phyloP scores from a whole-genome alignment of 2,888 invertebrate species.

The Acleris emargana region DNA sequence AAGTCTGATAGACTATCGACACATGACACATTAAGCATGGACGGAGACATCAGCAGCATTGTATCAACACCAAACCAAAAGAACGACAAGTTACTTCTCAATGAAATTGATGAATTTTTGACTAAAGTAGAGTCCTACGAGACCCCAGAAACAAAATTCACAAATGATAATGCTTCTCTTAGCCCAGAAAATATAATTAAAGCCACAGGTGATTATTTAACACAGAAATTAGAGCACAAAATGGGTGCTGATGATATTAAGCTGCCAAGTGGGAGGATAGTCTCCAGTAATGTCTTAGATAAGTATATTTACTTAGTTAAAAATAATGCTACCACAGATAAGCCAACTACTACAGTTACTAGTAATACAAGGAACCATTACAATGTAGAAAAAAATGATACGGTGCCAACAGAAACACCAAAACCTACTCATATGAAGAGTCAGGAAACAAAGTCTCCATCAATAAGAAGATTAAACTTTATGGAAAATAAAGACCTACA shows the following conservation, averaged over 20 bases:
- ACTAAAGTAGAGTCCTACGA: conserved; percentile 76
- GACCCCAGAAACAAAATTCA: conserved; percentile 63
- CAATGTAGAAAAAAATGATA: conserved; percentile 41
- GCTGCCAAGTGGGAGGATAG: conserved; percentile 66
- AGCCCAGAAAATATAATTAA: conserved; percentile 70
- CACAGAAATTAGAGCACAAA: conserved; percentile 63
- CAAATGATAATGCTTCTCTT: conserved; percentile 47
- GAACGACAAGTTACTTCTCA: conserved; percentile 70
- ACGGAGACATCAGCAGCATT: conserved; percentile 76
- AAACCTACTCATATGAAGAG: conserved; percentile 29
- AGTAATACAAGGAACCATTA: conserved; percentile 40
- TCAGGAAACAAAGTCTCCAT: conserved; percentile 59
- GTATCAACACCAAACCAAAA: conserved; percentile 75
- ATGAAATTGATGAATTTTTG: conserved; percentile 79
- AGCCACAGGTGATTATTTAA: conserved; percentile 71
- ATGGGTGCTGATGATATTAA: conserved; percentile 56
- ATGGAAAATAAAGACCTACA: conserved; percentile 68
- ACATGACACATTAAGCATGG: conserved; percentile 71
- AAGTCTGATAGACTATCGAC: conserved; percentile 36
- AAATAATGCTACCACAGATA: conserved; percentile 50
- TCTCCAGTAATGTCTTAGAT: conserved; percentile 65
- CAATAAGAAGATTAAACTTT: conserved; percentile 66
- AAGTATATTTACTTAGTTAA: conserved; percentile 78
- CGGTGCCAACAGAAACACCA: conserved; percentile 18
- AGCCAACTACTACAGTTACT: conserved; percentile 49